These are phyloP conservation scores for Brachyhypopomus gauderio DNA, from an alignment of 2,113 vertebrate species.

Conservation along the genomic window DNA sequence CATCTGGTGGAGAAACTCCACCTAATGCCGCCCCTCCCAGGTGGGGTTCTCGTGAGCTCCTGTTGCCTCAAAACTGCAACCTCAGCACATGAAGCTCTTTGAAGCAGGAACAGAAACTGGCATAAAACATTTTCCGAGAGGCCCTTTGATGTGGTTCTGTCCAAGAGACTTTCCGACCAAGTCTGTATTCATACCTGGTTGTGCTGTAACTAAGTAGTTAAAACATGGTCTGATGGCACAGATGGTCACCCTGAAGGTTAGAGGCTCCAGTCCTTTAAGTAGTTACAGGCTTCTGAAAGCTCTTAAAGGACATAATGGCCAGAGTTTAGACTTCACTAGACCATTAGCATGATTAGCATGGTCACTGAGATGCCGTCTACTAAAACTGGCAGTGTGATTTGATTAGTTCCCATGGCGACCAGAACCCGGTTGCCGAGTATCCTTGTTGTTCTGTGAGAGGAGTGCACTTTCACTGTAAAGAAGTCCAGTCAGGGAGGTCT, in stretches of 20 bases:
- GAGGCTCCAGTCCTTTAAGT: neutral
- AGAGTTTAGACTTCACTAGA: neutral
- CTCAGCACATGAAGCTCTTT: neutral
- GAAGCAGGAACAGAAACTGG: constrained; percentile 20
- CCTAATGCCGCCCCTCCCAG: neutral
- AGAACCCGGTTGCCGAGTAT: neutral
- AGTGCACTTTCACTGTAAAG: neutral
- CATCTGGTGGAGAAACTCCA: neutral
- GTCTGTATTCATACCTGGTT: constrained; percentile 7
- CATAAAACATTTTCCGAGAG: constrained; percentile 28
- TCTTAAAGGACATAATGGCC: neutral
- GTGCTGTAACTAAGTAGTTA: neutral
- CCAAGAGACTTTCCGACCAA: constrained; percentile 5
- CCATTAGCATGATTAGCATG: neutral
- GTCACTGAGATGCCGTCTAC: neutral
- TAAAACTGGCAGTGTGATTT: constrained; percentile 3
- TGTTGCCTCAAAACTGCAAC: neutral
- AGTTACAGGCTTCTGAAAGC: neutral
- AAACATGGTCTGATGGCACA: neutral
- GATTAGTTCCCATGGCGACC: neutral
- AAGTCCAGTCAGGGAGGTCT: constrained; percentile 2
- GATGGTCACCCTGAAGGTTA: constrained; percentile 6
- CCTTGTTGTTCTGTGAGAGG: neutral
- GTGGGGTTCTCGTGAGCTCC: neutral
- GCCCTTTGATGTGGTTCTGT: constrained; percentile 39